Evolutionary conservation across 1,140 invertebrate genomes (phyloP).

Genomic region (Neodiprion pinetum): DNA sequence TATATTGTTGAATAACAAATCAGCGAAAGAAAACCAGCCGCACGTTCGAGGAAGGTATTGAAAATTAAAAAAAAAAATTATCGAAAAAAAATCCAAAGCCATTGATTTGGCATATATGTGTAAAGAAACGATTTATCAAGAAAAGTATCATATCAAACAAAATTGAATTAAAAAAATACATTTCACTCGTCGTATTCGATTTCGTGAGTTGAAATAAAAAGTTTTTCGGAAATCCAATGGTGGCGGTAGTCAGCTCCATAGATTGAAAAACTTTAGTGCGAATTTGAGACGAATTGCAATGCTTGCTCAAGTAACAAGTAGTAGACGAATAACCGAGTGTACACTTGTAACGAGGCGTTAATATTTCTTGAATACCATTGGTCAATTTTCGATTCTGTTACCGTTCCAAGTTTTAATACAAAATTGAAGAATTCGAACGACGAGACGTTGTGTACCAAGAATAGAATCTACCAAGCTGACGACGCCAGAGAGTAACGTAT

Average conservation of each 20-base stretch:
- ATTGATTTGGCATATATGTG: background rate
- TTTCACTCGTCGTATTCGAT: background rate
- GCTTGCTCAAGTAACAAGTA: background rate
- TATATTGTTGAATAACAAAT: too few relatives aligned
- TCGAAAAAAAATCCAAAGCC: background rate
- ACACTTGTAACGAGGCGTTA: slow-evolving; percentile 14
- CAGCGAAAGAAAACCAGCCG: too few relatives aligned
- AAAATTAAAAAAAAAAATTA: background rate
- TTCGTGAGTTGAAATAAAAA: background rate
- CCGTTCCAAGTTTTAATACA: slow-evolving; percentile 6
- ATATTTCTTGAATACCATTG: slow-evolving; percentile 18
- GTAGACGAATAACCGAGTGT: background rate
- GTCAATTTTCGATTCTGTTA: slow-evolving; percentile 21
- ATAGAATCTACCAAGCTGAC: slow-evolving; percentile 28
- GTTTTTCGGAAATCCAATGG: background rate
- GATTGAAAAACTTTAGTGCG: background rate
- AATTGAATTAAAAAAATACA: slow-evolving; percentile 1
- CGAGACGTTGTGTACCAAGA: slow-evolving; percentile 26
- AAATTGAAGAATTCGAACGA: background rate
- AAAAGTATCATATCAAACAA: background rate
- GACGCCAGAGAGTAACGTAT: slow-evolving; percentile 31
- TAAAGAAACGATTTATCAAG: too few relatives aligned
- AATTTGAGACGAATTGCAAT: background rate
- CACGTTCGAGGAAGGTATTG: too few relatives aligned
- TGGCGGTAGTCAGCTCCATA: background rate